Base-by-base conservation (phyloP, 2,888 invertebrate species). In the Alviniconcha strummeri region DNA sequence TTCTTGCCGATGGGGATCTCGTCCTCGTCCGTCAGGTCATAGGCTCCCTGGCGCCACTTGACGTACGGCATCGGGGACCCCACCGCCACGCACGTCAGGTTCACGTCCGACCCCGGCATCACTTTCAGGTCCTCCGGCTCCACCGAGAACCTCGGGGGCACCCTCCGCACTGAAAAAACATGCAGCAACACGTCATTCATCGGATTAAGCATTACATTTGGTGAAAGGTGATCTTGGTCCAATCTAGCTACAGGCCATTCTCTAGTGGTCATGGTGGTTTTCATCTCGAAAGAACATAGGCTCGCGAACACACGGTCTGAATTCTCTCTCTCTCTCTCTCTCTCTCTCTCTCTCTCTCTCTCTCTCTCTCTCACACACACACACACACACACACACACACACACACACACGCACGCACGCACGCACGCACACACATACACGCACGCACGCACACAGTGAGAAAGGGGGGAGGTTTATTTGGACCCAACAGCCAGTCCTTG, bases 1-100 rank as follows among this genome's bases (percentile, higher is more conserved):
- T 99, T 99, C 85, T 96, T 96, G 54, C 95, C 95, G 83, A 95
- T 94, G 5, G 95, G 94, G 56, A 93, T 86, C 69, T 90, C 89
- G 76, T 56, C 97, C 54, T 88, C 86, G 13, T 88, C 86, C 96
- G 84, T 97, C 90, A 97, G 96, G 94, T 98, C 97, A 93, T 88
- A 84, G 77, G 90, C 91, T 17, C 91, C 92, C 84, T 92, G 90
- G 74, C 92, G 92, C 94, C 94, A 95, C 94, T 97, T 98, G 83
- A 99, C 98, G 90, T 96, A 96, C 1, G 99, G 99, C 98, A 99
- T 98, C 8, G 99, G 99, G 0, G 99, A 98, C 52, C 99, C 99
- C 60, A 98, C 97, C 13, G 99, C 99, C 83, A 98, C 98, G 94
- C 99, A 99, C 84, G 98, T 98, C 88, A 99, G 95, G 93, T 98